Percentiles rank a stretch among this genome's conserved stretches.
These are phyloP conservation scores for Morus bassanus DNA, from an alignment of 2,797 vertebrate species.

Conservation along the genomic window DNA sequence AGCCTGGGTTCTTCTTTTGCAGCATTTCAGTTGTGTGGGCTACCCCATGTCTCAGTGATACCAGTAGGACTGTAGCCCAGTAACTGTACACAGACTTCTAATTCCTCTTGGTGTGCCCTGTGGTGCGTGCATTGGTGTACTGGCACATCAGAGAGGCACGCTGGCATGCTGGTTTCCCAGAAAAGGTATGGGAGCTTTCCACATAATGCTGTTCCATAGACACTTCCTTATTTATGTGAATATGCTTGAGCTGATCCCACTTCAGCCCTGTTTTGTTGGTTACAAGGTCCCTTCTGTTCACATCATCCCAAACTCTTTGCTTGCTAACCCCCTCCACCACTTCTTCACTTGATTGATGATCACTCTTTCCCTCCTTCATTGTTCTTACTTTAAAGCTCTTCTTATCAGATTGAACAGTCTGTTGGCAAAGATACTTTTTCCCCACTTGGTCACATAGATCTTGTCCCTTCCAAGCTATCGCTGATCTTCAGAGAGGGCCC, in stretches of 20 bases:
- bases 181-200: neutral
- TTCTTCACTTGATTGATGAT: neutral
- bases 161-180: neutral
- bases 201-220: neutral
- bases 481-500: neutral
- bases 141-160: neutral
- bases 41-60: neutral
- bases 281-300: neutral
- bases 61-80: neutral
- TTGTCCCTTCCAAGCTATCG: neutral
- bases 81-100: neutral
- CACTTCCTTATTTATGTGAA: neutral
- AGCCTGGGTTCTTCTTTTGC: neutral
- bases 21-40: neutral
- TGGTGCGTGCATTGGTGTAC: neutral
- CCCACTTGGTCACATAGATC: neutral
- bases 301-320: neutral
- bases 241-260: neutral
- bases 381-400: neutral
- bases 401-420: neutral
- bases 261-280: neutral
- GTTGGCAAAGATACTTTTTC: neutral
- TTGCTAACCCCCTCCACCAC: neutral
- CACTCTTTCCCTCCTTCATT: neutral
- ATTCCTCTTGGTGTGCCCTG: neutral